Base-by-base conservation (phyloP, 2,797 vertebrate species). In the Masticophis lateralis region DNA sequence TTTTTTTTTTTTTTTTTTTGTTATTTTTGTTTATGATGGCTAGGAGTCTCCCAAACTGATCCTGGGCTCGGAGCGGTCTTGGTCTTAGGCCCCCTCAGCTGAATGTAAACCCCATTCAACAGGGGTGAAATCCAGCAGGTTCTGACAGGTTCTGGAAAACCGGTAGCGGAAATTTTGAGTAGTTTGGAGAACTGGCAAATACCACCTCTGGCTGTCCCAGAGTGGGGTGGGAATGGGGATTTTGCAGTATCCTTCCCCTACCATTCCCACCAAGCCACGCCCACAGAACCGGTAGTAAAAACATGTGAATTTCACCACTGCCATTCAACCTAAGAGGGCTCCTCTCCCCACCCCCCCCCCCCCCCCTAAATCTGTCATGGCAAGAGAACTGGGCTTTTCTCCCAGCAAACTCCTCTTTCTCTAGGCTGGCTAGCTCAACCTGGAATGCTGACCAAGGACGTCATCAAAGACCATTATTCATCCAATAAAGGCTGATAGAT, bases 271-370 rank as follows among this genome's bases (percentile, higher is more conserved):
- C 47, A 51, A 51, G 47, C 47, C 47, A 51, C 47, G 47, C 47
- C 47, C 6, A 51, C 47, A 51, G 47, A 51, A 51, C 47, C 47
- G 47, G 47, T 47, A 47, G 47, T 47, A 47, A 47, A 47, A 47
- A 47, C 47, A 47, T 47, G 6, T 47, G 47, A 47, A 47, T 47
- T 6, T 47, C 47, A 47, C 47, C 47, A 47, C 47, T 47, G 47
- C 8, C 32, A 20, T 79, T 43, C 74, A 79, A 43, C 9, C 74
- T 11, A 79, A 79, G 37, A 43, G 18, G 9, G 69, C 32, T 37
- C 47, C 47, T 47, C 6, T 1, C 47, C 7, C 9, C 7, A n/a
- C 18, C 4, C 14, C 1, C 0, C 74, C 20, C 9, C 0, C 20
- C 37, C 6, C 14, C 13, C 0, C 13, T 51, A 43, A 43, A 79